phyloP scores from a whole-genome alignment of 2,888 invertebrate genomes.

The Campaea margaritaria region DNA sequence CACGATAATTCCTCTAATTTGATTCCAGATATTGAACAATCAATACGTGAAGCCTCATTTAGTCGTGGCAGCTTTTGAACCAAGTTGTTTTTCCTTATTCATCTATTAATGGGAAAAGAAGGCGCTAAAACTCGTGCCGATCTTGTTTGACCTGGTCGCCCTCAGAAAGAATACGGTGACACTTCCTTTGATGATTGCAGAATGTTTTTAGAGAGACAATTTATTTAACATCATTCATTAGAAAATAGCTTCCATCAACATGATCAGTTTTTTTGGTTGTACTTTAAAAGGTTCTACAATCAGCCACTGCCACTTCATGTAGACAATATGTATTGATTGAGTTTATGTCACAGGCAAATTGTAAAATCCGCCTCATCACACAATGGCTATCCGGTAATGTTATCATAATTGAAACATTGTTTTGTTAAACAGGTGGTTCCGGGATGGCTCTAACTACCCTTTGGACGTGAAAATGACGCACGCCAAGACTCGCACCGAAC shows the following conservation, averaged over 20 bases:
- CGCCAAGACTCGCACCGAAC: constrained; percentile 90
- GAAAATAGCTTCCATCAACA: constrained; percentile 14
- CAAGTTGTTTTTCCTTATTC: constrained; percentile 29
- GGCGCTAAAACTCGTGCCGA: constrained; percentile 25
- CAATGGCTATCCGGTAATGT: too few relatives aligned
- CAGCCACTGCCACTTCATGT: too few relatives aligned
- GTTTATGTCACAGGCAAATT: neutral
- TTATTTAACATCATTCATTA: constrained; percentile 19
- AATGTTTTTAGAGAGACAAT: constrained; percentile 14
- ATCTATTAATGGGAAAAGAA: constrained; percentile 28
- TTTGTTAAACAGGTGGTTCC: constrained; percentile 88
- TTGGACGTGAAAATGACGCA: constrained; percentile 89
- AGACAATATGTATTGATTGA: too few relatives aligned
- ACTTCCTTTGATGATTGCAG: constrained; percentile 26
- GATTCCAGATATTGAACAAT: constrained; percentile 13
- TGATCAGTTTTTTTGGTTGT: neutral
- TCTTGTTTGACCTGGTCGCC: constrained; percentile 28
- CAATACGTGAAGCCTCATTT: constrained; percentile 22
- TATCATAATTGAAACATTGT: neutral
- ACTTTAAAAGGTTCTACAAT: neutral
- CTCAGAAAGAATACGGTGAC: constrained; percentile 11
- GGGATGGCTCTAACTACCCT: constrained; percentile 90
- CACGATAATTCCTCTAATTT: constrained; percentile 12
- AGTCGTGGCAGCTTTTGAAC: constrained; percentile 9
- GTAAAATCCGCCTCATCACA: too few relatives aligned